Evolutionary conservation across 2,113 vertebrate genomes (phyloP).

Genomic region (Balaeniceps rex): DNA sequence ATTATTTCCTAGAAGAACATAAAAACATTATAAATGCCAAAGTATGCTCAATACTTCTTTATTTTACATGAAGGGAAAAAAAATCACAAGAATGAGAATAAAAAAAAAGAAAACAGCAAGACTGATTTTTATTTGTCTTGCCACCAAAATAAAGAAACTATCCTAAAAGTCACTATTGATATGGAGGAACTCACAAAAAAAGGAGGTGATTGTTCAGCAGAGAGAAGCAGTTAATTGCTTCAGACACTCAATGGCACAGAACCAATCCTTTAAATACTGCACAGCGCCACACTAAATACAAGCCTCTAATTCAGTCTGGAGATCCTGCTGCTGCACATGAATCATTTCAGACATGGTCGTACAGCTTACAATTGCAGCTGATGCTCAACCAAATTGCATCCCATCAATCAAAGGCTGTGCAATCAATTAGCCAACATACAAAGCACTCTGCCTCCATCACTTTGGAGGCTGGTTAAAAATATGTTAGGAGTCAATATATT

Average conservation of each 20-base stretch:
- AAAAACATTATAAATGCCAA: background rate
- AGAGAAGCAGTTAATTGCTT: slow-evolving; percentile 45
- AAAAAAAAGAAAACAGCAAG: background rate
- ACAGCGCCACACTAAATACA: background rate
- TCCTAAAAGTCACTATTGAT: slow-evolving; percentile 16
- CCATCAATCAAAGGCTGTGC: background rate
- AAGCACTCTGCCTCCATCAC: background rate
- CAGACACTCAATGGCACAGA: slow-evolving; percentile 29
- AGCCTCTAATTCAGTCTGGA: slow-evolving; percentile 40
- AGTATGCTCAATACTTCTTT: background rate
- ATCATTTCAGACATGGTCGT: background rate
- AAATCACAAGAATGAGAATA: background rate
- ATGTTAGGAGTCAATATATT: background rate
- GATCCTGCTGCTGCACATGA: slow-evolving; percentile 1
- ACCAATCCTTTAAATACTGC: slow-evolving; percentile 46
- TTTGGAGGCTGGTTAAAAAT: background rate
- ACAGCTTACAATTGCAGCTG: background rate
- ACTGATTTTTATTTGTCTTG: background rate
- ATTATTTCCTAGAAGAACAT: background rate
- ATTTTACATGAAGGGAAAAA: background rate
- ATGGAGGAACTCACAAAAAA: background rate
- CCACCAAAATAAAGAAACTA: background rate
- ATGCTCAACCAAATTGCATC: slow-evolving; percentile 4
- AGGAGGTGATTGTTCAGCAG: slow-evolving; percentile 18
- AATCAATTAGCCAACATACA: background rate